These are phyloP conservation scores for Hyalella azteca DNA, from an alignment of 2,888 invertebrate species.

Conservation along the genomic window DNA sequence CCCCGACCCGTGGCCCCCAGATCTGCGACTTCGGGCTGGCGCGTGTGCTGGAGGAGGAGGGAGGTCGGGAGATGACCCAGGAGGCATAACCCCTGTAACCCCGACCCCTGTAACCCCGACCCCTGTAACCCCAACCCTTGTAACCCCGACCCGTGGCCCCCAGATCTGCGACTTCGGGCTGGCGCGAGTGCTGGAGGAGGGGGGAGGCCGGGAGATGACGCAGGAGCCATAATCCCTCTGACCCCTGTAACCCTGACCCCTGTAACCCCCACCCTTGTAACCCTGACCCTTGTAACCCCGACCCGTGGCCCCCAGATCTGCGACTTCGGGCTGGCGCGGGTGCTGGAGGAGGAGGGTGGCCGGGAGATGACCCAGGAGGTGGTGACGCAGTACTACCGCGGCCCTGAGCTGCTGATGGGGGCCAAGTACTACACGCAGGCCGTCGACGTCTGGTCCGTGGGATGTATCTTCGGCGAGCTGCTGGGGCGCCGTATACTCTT, in stretches of 20 bases:
- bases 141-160: slow-evolving; percentile 45
- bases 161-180: slow-evolving; percentile 99
- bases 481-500: slow-evolving; percentile 94
- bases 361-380: slow-evolving; percentile 99
- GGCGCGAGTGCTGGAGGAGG: slow-evolving; percentile 95
- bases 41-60: slow-evolving; percentile 93
- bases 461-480: slow-evolving; percentile 98
- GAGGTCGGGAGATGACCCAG: slow-evolving; percentile 95
- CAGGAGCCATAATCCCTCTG: too few relatives aligned
- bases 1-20: slow-evolving; percentile 66
- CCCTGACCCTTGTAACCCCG: too few relatives aligned
- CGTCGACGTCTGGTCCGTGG: slow-evolving; percentile 99
- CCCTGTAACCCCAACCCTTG: too few relatives aligned
- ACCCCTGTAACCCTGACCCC: too few relatives aligned
- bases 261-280: too few relatives aligned
- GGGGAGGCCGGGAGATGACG: slow-evolving; percentile 93
- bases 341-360: slow-evolving; percentile 91
- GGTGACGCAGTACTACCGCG: slow-evolving; percentile 98
- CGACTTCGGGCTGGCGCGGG: slow-evolving; percentile 97
- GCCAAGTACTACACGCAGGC: slow-evolving; percentile 95
- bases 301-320: slow-evolving; percentile 75
- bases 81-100: too few relatives aligned
- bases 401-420: slow-evolving; percentile 99
- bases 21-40: slow-evolving; percentile 99
- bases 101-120: too few relatives aligned